Evolutionary conservation across 1,140 invertebrate genomes (phyloP), one percentile per base, ranked within the genome.

Genomic region (Pachyrhynchus sulphureomaculatus): DNA sequence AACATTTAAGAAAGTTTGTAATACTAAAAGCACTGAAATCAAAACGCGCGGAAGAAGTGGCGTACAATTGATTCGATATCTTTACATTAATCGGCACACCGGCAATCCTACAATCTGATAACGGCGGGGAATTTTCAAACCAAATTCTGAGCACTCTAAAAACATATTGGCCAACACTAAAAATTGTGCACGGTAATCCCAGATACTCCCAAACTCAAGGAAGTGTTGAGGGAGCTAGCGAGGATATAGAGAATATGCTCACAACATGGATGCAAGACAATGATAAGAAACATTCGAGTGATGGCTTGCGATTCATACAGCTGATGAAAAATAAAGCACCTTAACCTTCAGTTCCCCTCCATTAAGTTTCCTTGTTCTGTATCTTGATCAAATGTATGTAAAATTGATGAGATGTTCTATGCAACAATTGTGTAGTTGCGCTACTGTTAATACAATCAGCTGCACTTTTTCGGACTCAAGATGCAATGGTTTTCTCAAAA

Each of bases 111-210:
- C 70, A 77, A 54, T 68, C 63, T 12, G 70, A 76, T 53, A 75
- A 77, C 62, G 65, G 69, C 4, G 45, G 72, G 53, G 73, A 77
- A 65, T 76, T 76, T 36, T 41, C 33, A 42, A 74, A 72, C 48
- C 12, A 36, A 36, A 44, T 76, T 6, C 70, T 80, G 33, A 29
- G 56, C 18, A 47, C 74, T 26, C 21, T 79, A 53, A 58, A 29
- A 12, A 18, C 54, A 36, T 69, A 75, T 49, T 81, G 75, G 75
- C 74, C 76, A 51, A 44, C 73, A 12, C 9, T 29, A 15, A 77
- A 77, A 68, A 76, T 77, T 12, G 67, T 76, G 9, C 68, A 75
- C 49, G 75, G 75, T 17, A 71, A 74, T 45, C 72, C 71, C n/a
- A 41, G 67, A 9, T 70, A 75, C 44, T 70, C 64, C 48, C 63